Evolutionary conservation across 2,113 vertebrate genomes (phyloP).

Genomic region (Galbula dea): DNA sequence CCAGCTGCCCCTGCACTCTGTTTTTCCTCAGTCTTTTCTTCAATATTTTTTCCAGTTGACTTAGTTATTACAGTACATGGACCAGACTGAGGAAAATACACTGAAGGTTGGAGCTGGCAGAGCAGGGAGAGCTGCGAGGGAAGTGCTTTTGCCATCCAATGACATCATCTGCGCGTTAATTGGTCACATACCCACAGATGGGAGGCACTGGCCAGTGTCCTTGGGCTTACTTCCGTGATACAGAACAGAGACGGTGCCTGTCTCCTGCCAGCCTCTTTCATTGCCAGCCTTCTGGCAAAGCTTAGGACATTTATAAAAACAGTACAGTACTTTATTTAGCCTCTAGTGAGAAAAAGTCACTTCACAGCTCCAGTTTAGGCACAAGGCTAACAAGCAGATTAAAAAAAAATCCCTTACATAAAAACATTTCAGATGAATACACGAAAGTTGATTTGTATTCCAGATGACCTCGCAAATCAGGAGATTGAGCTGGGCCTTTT

Average conservation of each 20-base stretch:
- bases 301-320: slow-evolving; percentile 52
- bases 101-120: slow-evolving; percentile 49
- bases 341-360: slow-evolving; percentile 48
- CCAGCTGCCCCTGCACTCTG: slow-evolving; percentile 62
- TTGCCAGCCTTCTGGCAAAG: slow-evolving; percentile 54
- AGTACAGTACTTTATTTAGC: slow-evolving; percentile 61
- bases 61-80: slow-evolving; percentile 67
- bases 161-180: slow-evolving; percentile 34
- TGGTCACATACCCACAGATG: slow-evolving; percentile 9
- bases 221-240: slow-evolving; percentile 45
- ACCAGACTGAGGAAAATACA: slow-evolving; percentile 50
- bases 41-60: slow-evolving; percentile 71
- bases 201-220: slow-evolving; percentile 41
- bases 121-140: background rate
- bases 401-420: background rate
- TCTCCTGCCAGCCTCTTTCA: slow-evolving; percentile 56
- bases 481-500: slow-evolving; percentile 42
- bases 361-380: slow-evolving; percentile 39
- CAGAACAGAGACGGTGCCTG: slow-evolving; percentile 50
- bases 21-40: slow-evolving; percentile 69
- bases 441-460: slow-evolving; percentile 48
- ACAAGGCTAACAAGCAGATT: slow-evolving; percentile 6
- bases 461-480: slow-evolving; percentile 10
- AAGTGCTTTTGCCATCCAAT: slow-evolving; percentile 48
- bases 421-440: slow-evolving; percentile 39